A percentile compares a stretch with the other conserved stretches of the same genome.
These are phyloP conservation scores for Actinostola sp. DNA, from an alignment of 92 coral and sea anemone genomes.

Conservation along the genomic window DNA sequence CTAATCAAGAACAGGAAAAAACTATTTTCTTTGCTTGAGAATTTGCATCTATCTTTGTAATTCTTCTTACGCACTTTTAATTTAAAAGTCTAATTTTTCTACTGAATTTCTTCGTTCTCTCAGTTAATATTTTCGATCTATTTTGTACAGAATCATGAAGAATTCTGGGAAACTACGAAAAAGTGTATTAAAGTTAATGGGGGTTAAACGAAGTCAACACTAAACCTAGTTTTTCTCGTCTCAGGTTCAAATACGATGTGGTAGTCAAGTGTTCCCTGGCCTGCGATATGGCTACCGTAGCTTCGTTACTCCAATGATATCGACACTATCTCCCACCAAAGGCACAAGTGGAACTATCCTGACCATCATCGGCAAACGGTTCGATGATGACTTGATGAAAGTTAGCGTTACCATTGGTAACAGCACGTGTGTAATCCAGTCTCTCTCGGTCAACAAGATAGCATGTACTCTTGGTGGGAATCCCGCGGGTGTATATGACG, in stretches of 20 bases:
- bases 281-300: constrained; percentile 65
- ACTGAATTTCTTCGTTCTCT: no score
- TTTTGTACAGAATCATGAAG: no score
- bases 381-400: constrained; percentile 53
- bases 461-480: constrained; percentile 50
- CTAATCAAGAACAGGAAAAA: no score
- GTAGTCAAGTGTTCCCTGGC: constrained; percentile 59
- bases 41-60: no score
- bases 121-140: no score
- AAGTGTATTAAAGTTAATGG: no score
- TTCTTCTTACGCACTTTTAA: no score
- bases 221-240: background rate
- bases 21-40: no score
- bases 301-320: constrained; percentile 67
- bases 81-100: no score
- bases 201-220: no score
- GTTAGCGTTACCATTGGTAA: constrained; percentile 62
- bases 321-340: constrained; percentile 61
- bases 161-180: no score
- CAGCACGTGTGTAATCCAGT: constrained; percentile 51
- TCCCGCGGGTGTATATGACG: constrained; percentile 64
- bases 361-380: constrained; percentile 72
- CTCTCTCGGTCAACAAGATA: constrained; percentile 39
- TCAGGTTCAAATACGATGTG: constrained; percentile 57
- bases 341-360: constrained; percentile 63